Evolutionary conservation across 2,113 vertebrate species (phyloP).

Genomic region (Phainopepla nitens): DNA sequence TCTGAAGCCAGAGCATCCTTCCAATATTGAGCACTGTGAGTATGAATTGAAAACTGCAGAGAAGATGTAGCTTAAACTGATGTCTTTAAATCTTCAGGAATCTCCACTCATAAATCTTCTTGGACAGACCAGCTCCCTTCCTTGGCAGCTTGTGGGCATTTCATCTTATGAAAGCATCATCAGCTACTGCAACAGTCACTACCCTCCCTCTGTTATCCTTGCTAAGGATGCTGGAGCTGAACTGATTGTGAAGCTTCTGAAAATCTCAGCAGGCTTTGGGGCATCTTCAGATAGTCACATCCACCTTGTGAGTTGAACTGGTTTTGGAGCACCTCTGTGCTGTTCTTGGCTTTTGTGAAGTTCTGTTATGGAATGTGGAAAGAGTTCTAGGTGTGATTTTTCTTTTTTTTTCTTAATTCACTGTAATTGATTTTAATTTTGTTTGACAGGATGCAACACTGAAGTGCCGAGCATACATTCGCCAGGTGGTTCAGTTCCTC

Average conservation of each 20-base stretch:
- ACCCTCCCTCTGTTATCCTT: conserved; percentile 85
- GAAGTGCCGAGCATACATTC: conserved; percentile 79
- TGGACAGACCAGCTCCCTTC: conserved; percentile 86
- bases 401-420: background rate
- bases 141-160: conserved; percentile 89
- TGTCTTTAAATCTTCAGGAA: conserved; percentile 74
- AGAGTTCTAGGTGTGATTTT: background rate
- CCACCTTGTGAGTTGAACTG: conserved; percentile 78
- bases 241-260: conserved; percentile 83
- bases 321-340: background rate
- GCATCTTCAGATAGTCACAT: conserved; percentile 67
- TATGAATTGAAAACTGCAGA: background rate
- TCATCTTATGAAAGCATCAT: conserved; percentile 87
- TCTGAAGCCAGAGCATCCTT: background rate
- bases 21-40: background rate
- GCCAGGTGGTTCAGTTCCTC: conserved; percentile 83
- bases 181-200: conserved; percentile 88
- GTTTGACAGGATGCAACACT: conserved; percentile 77
- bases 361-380: background rate
- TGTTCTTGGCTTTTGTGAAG: background rate
- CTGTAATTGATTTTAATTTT: background rate
- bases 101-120: conserved; percentile 86
- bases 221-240: conserved; percentile 78
- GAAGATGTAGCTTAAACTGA: background rate
- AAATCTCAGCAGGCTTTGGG: conserved; percentile 87